Conservation (phyloP, 1,140 invertebrate species). For the Rhynchophorus ferrugineus region DNA sequence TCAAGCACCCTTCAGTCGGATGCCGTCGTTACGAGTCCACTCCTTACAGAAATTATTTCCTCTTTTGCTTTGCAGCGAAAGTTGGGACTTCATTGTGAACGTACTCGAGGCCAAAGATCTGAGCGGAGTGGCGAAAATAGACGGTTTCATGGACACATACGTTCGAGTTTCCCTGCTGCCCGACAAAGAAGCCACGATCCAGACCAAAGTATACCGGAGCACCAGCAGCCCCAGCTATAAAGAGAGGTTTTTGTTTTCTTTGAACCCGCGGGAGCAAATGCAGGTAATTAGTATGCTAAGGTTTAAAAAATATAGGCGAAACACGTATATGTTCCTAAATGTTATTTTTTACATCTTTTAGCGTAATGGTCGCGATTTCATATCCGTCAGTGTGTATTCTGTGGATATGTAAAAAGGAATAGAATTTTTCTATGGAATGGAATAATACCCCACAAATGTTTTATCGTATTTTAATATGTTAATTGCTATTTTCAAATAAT, state of each 20-base stretch:
- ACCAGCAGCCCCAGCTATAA: constrained; percentile 63
- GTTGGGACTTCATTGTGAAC: constrained; percentile 63
- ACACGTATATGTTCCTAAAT: no score
- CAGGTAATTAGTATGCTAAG: constrained; percentile 6
- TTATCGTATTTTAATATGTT: no score
- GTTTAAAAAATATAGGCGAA: neutral
- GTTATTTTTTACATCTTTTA: no score
- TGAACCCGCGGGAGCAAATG: constrained; percentile 46
- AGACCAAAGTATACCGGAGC: constrained; percentile 63
- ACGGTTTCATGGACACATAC: constrained; percentile 62
- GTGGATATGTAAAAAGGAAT: no score
- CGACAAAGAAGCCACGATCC: constrained; percentile 61
- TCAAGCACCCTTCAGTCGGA: no score
- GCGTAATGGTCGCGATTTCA: no score
- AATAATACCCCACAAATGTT: no score
- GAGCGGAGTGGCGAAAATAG: constrained; percentile 50
- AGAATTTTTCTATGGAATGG: no score
- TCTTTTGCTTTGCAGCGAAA: constrained; percentile 46
- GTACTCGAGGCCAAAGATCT: constrained; percentile 71
- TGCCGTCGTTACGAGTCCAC: no score
- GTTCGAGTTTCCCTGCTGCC: constrained; percentile 68
- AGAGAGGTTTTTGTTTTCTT: constrained; percentile 63
- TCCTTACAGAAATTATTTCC: no score
- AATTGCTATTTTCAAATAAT: no score
- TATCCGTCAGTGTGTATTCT: no score